Evolutionary conservation across 2,888 invertebrate genomes (phyloP), one percentile per base, ranked within the genome.

Genomic region (Cyaniris semiargus): DNA sequence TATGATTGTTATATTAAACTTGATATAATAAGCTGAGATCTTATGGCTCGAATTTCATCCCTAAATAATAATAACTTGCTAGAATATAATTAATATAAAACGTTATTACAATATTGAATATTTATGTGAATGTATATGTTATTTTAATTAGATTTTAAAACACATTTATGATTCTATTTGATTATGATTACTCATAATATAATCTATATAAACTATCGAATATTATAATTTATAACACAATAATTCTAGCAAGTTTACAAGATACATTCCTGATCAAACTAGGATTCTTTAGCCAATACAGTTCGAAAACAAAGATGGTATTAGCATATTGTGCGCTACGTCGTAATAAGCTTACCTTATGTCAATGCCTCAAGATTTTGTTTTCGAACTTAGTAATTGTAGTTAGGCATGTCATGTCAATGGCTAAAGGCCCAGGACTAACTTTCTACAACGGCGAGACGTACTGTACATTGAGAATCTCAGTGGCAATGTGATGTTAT

Each of bases 401-500:
- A 53, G 53, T 18, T 53, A 15, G 18, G 3, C 0, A 53, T 53
- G 53, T 18, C 13, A 18, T 53, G 0, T 53, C 5, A 53, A 53
- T 53, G 10, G 10, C 44, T 53, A 5, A 53, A 18, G 48, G 13
- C 48, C 80, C 80, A 78, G 80, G 80, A 79, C 72, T 76, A 75
- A 77, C 71, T 21, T 56, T 21, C 76, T 79, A 77, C 60, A 77
- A 80, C 76, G 80, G 79, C 78, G 72, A 72, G 79, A 80, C 78
- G 53, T 66, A 56, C 21, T 80, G 80, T 79, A 79, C 74, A 79
- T 79, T 85, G 81, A 80, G 90, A 90, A 91, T 91, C 90, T 90
- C 91, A 86, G 80, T 83, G 79, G 78, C 79, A 77, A 78, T 81
- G 78, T 81, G 79, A 80, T 79, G 77, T 78, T 79, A 60, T 79